Conservation (phyloP, 2,797 vertebrate genomes). For the Hypotaenidia okinawae region DNA sequence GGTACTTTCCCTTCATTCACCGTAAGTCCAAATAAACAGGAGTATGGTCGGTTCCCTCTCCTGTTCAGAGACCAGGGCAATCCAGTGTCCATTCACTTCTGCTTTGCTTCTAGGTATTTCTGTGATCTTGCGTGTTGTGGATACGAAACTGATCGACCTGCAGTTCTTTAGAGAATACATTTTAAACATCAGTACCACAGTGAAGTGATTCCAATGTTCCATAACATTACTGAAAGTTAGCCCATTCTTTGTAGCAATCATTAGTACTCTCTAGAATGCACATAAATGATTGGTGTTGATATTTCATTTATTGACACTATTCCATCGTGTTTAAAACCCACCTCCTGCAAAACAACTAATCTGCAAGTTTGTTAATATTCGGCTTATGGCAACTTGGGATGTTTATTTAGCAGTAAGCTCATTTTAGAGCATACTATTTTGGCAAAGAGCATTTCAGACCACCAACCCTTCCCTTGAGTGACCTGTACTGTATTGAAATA, state of each 20-base stretch:
- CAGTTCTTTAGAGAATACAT: conserved; percentile 30
- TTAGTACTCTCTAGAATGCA: conserved; percentile 59
- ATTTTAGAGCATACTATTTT: neutral
- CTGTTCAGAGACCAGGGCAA: conserved; percentile 22
- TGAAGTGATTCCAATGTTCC: conserved; percentile 53
- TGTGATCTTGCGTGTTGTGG: conserved; percentile 42
- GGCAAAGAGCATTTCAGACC: neutral
- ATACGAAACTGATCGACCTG: conserved; percentile 26
- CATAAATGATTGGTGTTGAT: conserved; percentile 62
- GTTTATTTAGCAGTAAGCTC: neutral
- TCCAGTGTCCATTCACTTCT: conserved; percentile 10
- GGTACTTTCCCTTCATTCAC: neutral
- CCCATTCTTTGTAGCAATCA: conserved; percentile 52
- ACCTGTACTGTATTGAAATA: neutral
- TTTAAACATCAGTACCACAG: conserved; percentile 54
- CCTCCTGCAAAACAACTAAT: conserved; percentile 3
- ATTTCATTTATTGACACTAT: conserved; percentile 62
- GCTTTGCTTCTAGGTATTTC: conserved; percentile 60
- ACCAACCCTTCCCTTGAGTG: neutral
- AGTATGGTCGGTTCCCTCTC: conserved; percentile 30
- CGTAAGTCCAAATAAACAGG: conserved; percentile 26
- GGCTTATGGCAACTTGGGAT: neutral
- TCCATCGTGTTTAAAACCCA: conserved; percentile 31
- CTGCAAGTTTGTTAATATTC: neutral
- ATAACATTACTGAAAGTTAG: conserved; percentile 60